phyloP scores from a whole-genome alignment of 2,113 vertebrate genomes.

The Atrichornis clamosus region DNA sequence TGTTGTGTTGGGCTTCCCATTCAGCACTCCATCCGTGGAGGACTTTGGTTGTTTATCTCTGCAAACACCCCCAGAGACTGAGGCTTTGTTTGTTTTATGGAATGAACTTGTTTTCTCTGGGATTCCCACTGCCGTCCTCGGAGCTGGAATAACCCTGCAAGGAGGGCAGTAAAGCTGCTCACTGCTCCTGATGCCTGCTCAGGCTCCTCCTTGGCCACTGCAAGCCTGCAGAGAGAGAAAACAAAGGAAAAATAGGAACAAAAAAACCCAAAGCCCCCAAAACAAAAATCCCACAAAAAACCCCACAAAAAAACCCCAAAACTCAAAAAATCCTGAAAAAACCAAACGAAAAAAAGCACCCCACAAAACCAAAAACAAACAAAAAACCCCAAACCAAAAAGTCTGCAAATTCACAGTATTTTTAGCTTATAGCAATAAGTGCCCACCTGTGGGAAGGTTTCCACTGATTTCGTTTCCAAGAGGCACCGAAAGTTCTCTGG shows the following conservation, averaged over 20 bases:
- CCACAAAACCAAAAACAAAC: not conserved
- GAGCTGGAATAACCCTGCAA: not conserved
- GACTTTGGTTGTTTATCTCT: not conserved
- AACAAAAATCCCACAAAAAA: not conserved
- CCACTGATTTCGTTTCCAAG: not conserved
- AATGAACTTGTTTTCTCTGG: not conserved
- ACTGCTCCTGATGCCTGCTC: not conserved
- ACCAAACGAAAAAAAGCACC: too few relatives aligned
- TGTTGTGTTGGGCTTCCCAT: not conserved
- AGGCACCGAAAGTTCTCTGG: not conserved
- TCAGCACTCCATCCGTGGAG: not conserved
- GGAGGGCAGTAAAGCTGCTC: not conserved
- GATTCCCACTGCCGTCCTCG: not conserved
- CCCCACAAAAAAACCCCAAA: not conserved
- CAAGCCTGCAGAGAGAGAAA: not conserved
- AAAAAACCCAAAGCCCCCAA: too few relatives aligned
- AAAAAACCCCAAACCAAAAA: accelerated
- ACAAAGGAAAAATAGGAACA: not conserved
- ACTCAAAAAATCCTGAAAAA: not conserved
- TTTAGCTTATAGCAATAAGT: not conserved
- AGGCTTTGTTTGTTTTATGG: not conserved
- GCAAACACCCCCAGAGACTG: not conserved
- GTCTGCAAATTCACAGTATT: too few relatives aligned
- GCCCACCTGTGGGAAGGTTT: accelerated
- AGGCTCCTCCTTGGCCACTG: too few relatives aligned